Percentiles rank a stretch among this genome's conserved stretches.
phyloP scores from a whole-genome alignment of 2,797 vertebrate genomes.

The Hippocampus kuda region DNA sequence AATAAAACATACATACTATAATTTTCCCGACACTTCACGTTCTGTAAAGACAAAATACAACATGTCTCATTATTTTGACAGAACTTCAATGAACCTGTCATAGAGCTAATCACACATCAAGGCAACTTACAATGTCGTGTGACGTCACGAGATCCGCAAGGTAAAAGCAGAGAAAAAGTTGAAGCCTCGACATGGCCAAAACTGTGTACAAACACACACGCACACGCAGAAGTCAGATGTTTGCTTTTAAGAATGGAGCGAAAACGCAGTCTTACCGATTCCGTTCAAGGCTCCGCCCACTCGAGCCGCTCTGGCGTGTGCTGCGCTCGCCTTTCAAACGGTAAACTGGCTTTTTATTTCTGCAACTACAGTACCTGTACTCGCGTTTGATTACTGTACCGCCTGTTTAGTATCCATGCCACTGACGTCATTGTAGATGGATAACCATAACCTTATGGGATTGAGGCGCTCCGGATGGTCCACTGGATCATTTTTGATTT shows the following conservation, averaged over 20 bases:
- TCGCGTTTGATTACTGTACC: neutral
- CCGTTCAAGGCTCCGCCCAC: neutral
- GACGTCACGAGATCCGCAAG: constrained; percentile 10
- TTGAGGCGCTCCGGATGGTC: neutral
- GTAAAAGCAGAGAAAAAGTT: neutral
- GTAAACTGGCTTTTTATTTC: neutral
- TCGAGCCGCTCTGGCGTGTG: neutral
- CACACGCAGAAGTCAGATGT: too few relatives aligned
- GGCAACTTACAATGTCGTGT: constrained; percentile 37
- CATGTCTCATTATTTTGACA: neutral
- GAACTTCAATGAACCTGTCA: neutral
- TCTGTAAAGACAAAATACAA: constrained; percentile 21
- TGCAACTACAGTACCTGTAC: neutral
- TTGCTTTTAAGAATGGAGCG: neutral
- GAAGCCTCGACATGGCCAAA: neutral
- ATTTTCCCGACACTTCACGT: neutral
- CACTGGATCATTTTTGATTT: neutral
- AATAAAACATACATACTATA: neutral
- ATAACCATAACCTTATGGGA: neutral
- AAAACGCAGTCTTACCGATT: neutral
- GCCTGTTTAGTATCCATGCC: neutral
- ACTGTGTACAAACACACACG: neutral
- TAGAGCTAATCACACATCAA: constrained; percentile 2
- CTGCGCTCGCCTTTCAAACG: neutral
- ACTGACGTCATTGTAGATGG: neutral